Base-by-base conservation (phyloP, 1,140 invertebrate genomes). In the Lepidurus apus region DNA sequence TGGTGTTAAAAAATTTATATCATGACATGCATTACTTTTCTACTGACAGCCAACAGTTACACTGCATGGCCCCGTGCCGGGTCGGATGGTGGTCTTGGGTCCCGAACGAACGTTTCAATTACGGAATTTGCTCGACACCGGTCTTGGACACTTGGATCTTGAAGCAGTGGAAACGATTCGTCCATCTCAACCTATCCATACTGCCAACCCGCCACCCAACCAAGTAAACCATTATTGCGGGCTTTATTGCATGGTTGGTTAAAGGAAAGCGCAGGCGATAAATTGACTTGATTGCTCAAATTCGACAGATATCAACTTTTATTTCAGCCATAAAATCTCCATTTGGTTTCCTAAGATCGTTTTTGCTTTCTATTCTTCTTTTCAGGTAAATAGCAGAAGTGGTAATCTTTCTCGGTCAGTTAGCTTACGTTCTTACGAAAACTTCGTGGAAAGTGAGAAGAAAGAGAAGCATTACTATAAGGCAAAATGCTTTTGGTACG, bases 91-190 rank as follows among this genome's bases (percentile, higher is more conserved):
- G 34, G 79, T 80, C 21, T 74, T 80, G 9, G 76, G 76, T 9
- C 79, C 79, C 7, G 65, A 80, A 74, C 53, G 79, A 45, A 80
- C 79, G 26, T 80, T 80, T 44, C 77, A 80, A 42, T 42, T 80
- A 17, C 10, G 79, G 9, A 74, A 80, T 74, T 77, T 77, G 8
- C 65, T 80, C 42, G 76, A 74, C 7, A 65, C 53, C 6, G 21
- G 13, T 21, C 53, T 65, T 13, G 53, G 53, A 17, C 53, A 21
- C 7, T 7, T 65, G 53, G 53, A 65, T 17, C 0, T 21, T 21
- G 17, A 65, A 65, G n/a, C 17, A 7, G n/a, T 65, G 17, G 21
- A 65, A 65, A 9, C 53, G 6, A 17, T 21, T 17, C 53, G 8
- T 4, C 4, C 34, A 34, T 65, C 53, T 65, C 21, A 65, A 13